Evolutionary conservation across 2,888 invertebrate species (phyloP).

Genomic region (Oxyscelio sp.): DNA sequence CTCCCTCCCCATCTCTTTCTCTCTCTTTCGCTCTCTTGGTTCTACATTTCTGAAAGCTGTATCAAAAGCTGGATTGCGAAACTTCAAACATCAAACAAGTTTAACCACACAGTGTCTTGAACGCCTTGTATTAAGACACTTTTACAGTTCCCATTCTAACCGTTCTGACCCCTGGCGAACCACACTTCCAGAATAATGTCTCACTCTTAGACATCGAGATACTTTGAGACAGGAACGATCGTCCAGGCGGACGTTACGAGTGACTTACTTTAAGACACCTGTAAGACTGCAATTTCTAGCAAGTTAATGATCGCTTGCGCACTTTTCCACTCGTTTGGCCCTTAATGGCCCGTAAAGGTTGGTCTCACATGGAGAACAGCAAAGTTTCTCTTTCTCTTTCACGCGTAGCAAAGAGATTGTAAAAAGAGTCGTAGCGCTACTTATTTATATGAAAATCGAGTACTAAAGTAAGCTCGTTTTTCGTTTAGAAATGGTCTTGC

Average conservation of each 20-base stretch:
- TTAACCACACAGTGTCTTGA: too few relatives aligned
- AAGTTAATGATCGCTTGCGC: conserved; percentile 42
- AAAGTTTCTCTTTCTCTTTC: neutral
- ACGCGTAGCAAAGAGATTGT: conserved; percentile 11
- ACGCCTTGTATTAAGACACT: conserved; percentile 20
- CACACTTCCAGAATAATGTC: conserved; percentile 29
- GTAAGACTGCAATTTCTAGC: conserved; percentile 30
- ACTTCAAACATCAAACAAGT: too few relatives aligned
- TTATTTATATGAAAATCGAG: conserved; percentile 40
- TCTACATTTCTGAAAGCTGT: too few relatives aligned
- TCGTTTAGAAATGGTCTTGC: neutral
- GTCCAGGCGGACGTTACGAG: conserved; percentile 16
- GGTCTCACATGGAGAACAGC: neutral
- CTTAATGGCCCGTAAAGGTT: conserved; percentile 43
- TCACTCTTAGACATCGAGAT: conserved; percentile 20
- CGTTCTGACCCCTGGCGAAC: conserved; percentile 32
- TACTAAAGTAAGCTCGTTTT: neutral
- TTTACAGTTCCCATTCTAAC: neutral
- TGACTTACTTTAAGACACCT: conserved; percentile 51
- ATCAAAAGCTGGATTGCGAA: too few relatives aligned
- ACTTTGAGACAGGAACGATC: conserved; percentile 17
- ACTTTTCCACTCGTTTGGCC: conserved; percentile 40
- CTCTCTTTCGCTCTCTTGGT: too few relatives aligned
- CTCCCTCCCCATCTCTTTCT: too few relatives aligned
- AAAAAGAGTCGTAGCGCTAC: conserved; percentile 2